Percentiles rank a stretch among this genome's conserved stretches.
phyloP scores from a whole-genome alignment of 92 coral and sea anemone species.

The Ricordea florida region DNA sequence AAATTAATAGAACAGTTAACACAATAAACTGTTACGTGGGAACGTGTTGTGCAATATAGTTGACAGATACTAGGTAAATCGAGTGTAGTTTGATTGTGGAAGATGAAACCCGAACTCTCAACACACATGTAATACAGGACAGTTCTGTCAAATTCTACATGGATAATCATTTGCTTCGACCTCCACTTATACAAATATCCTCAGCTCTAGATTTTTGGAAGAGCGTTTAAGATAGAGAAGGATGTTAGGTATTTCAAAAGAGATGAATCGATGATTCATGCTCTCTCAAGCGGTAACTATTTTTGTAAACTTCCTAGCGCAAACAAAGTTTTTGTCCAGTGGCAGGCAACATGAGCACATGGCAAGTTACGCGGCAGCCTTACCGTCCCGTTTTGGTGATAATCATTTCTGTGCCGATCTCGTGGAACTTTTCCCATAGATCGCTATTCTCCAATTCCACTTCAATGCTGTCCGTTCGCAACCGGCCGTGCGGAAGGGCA shows the following conservation, averaged over 20 bases:
- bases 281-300: no score
- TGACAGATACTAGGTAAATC: constrained; percentile 50
- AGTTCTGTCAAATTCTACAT: constrained; percentile 36
- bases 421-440: constrained; percentile 91
- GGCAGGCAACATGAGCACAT: no score
- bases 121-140: constrained; percentile 31
- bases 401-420: constrained; percentile 90
- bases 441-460: constrained; percentile 88
- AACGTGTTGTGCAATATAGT: constrained; percentile 22
- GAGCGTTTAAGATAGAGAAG: no score
- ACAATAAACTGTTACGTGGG: constrained; percentile 26
- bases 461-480: constrained; percentile 60
- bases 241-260: no score
- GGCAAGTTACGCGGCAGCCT: no score
- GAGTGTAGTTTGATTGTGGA: constrained; percentile 27
- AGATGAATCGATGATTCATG: no score
- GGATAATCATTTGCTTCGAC: constrained; percentile 31
- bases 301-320: no score
- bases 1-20: neutral
- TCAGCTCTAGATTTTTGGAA: neutral
- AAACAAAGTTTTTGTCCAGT: no score
- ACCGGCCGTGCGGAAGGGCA: constrained; percentile 81
- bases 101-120: constrained; percentile 46
- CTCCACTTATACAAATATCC: neutral
- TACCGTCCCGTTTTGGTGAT: constrained; percentile 95